These are phyloP conservation scores for Rhagonycha fulva DNA, from an alignment of 2,888 invertebrate genomes.

Conservation along the genomic window DNA sequence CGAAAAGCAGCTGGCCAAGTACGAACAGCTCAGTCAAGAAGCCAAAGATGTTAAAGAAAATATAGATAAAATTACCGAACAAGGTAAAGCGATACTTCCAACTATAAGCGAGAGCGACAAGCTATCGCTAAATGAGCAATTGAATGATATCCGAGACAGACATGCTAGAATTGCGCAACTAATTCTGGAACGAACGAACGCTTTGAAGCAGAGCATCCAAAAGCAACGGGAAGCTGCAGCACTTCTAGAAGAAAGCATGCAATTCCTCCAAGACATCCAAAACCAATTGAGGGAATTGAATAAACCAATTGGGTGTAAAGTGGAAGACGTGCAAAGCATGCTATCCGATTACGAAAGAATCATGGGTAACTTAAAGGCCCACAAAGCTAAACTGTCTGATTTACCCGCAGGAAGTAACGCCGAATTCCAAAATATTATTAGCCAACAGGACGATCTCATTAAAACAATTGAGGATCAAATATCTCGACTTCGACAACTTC, in stretches of 20 bases:
- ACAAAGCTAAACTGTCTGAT: conserved; percentile 77
- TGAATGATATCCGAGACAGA: conserved; percentile 78
- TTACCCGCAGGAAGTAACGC: conserved; percentile 77
- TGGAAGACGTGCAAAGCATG: conserved; percentile 87
- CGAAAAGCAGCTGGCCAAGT: conserved; percentile 87
- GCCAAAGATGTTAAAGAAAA: conserved; percentile 71
- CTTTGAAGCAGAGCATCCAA: conserved; percentile 76
- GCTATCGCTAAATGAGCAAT: conserved; percentile 77
- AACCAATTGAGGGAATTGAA: conserved; percentile 80
- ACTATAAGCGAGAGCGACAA: conserved; percentile 86
- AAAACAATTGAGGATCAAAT: conserved; percentile 85
- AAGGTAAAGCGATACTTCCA: conserved; percentile 78
- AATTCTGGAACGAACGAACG: conserved; percentile 75
- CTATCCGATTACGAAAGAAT: conserved; percentile 79
- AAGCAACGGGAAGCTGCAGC: conserved; percentile 82
- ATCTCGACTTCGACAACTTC: conserved; percentile 75
- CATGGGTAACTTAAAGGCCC: conserved; percentile 75
- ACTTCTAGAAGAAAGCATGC: conserved; percentile 77
- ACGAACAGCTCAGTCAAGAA: conserved; percentile 77
- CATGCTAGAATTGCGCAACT: conserved; percentile 74
- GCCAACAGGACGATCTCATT: conserved; percentile 85
- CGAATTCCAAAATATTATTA: conserved; percentile 77
- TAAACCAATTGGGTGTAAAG: conserved; percentile 84
- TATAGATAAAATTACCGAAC: conserved; percentile 76
- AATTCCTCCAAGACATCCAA: conserved; percentile 82